Percentiles rank a stretch among this genome's conserved stretches.
phyloP scores from a whole-genome alignment of 2,113 vertebrate genomes.

The Upupa epops region DNA sequence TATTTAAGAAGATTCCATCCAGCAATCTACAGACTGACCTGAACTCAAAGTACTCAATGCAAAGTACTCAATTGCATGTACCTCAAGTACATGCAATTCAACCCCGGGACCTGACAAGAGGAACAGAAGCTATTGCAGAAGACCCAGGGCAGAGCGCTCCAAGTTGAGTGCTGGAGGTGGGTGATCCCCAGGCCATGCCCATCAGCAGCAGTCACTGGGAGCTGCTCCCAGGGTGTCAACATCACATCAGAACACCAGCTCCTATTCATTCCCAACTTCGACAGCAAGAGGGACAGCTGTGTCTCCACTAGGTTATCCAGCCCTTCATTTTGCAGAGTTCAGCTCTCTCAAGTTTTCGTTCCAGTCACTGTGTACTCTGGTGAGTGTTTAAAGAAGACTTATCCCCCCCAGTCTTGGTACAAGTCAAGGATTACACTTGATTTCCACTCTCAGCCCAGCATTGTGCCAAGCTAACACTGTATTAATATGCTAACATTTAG shows the following conservation, averaged over 20 bases:
- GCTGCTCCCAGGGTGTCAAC: background rate
- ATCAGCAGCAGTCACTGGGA: background rate
- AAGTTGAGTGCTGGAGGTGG: fast-evolving
- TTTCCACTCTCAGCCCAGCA: background rate
- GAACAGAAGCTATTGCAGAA: background rate
- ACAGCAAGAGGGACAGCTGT: background rate
- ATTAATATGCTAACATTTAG: background rate
- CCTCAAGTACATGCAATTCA: background rate
- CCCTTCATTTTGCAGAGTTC: background rate
- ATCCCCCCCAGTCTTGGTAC: background rate
- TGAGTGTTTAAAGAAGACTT: background rate
- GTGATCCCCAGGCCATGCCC: fast-evolving
- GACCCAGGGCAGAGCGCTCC: background rate
- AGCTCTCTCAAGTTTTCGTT: background rate
- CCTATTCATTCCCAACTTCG: background rate
- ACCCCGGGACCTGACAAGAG: background rate
- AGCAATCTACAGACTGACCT: background rate
- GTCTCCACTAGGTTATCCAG: too few relatives aligned
- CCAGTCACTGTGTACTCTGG: background rate
- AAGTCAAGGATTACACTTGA: background rate
- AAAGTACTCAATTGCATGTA: background rate
- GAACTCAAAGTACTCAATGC: background rate
- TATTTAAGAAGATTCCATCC: background rate
- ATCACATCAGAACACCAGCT: background rate
- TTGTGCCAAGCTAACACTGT: background rate